A percentile compares a stretch with the other conserved stretches of the same genome.
Conservation (phyloP, 2,888 invertebrate species). For the Metallyticus violacea region DNA sequence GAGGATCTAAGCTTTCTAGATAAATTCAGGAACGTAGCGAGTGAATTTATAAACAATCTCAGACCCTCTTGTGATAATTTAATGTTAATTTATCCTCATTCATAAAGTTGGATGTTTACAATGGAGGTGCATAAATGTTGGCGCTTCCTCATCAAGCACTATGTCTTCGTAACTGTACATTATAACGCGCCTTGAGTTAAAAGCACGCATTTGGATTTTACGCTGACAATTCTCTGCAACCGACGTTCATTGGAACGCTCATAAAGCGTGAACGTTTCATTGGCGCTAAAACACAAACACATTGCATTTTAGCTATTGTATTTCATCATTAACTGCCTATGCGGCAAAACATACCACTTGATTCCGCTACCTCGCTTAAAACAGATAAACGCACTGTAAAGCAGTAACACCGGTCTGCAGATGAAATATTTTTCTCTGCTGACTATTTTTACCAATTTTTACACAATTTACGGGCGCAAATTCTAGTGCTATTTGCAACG, state of each 20-base stretch:
- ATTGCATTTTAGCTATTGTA: not conserved
- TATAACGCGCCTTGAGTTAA: not conserved
- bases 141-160: not conserved
- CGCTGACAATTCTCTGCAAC: not conserved
- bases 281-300: not conserved
- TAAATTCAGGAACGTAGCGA: too few species aligned
- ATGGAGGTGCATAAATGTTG: too few species aligned
- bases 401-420: not conserved
- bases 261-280: not conserved
- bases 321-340: not conserved
- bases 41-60: too few species aligned
- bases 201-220: not conserved
- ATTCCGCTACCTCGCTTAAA: not conserved
- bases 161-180: not conserved
- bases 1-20: too few species aligned
- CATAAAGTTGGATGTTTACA: too few species aligned
- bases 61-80: too few species aligned
- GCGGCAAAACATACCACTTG: not conserved
- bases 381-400: not conserved
- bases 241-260: not conserved
- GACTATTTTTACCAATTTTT: too few species aligned
- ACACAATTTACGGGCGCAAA: too few species aligned
- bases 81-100: too few species aligned
- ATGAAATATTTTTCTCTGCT: too few species aligned
- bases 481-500: too few species aligned